Base-by-base conservation (phyloP, 53 echinoderm and acorn worm genomes). In the Echinometra lucunter region DNA sequence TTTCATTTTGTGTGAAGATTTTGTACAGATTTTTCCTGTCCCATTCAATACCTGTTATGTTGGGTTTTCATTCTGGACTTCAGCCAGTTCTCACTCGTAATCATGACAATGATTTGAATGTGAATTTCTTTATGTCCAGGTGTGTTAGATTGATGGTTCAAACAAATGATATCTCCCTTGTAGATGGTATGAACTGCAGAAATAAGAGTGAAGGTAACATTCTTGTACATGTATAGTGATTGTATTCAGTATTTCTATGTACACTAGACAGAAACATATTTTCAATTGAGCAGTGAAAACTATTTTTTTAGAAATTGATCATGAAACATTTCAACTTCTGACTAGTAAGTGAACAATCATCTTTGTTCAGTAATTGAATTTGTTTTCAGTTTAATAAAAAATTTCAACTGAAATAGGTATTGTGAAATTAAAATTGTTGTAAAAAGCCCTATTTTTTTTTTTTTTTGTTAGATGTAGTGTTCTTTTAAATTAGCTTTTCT, bases 211-310 rank as follows among this genome's bases (percentile, higher is more conserved):
- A 35, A 72, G 10, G 9, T 72, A 12, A 0, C 35, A 72, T 72
- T 72, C 28, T 72, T 72, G 35, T 72, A 72, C 32, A 78, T 78
- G 42, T 78, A 78, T 42, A 6, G 78, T 78, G 78, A 78, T 78
- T 78, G 78, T 78, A 78, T 78, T 78, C 78, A 78, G 42, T 78
- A 42, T 78, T 78, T 78, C 42, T 78, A 78, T 78, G 78, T 38
- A 78, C 32, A 78, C 78, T 78, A 38, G 72, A 1, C 78, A 78
- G 42, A 78, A 19, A 78, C 23, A 69, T 69, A 69, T 69, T 69
- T 69, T 69, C 69, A 69, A 69, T 69, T 69, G 69, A 42, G 42
- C 38, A 38, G 1, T 6, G 34, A 72, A 35, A 16, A 38, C 38
- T 40, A 78, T 78, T 78, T 38, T 78, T 40, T 38, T 78, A 42